These are phyloP conservation scores for Ormyrus labotus DNA, from an alignment of 2,888 invertebrate species.

Conservation along the genomic window DNA sequence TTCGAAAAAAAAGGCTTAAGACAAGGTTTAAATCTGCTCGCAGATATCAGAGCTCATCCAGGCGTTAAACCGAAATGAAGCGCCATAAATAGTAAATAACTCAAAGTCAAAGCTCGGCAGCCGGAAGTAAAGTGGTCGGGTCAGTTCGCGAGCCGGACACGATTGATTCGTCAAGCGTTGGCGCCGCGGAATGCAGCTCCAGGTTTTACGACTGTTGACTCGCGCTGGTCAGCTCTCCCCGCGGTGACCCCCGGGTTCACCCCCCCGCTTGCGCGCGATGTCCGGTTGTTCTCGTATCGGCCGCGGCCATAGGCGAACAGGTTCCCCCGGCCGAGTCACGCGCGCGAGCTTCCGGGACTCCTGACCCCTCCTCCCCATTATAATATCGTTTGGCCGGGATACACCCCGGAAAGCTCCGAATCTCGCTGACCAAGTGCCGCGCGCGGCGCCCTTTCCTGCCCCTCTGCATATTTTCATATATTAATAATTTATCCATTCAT, in stretches of 20 bases:
- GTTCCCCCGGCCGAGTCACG: conserved; percentile 21
- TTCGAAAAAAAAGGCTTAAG: too few species aligned
- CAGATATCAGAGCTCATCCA: background rate
- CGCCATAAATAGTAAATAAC: background rate
- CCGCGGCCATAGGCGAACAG: background rate
- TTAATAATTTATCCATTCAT: conserved; percentile 47
- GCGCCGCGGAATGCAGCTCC: conserved; percentile 53
- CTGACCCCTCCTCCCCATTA: background rate
- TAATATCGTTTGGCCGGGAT: conserved; percentile 13
- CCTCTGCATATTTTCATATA: conserved; percentile 49
- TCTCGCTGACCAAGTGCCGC: background rate
- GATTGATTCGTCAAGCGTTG: conserved; percentile 60
- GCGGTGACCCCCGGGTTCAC: too few species aligned
- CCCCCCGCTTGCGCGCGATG: conserved; percentile 61
- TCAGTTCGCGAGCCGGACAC: too few species aligned
- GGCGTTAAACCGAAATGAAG: conserved; percentile 12
- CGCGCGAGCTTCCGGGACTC: conserved; percentile 21
- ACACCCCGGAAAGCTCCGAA: background rate
- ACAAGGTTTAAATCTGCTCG: too few species aligned
- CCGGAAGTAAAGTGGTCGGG: too few species aligned
- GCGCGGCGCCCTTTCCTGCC: too few species aligned
- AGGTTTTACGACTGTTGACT: conserved; percentile 67
- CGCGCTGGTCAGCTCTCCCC: conserved; percentile 46
- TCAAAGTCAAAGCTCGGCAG: background rate
- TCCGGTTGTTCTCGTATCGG: conserved; percentile 47